Conservation (phyloP, 2,113 vertebrate genomes). For the Melanerpes aurifrons region DNA sequence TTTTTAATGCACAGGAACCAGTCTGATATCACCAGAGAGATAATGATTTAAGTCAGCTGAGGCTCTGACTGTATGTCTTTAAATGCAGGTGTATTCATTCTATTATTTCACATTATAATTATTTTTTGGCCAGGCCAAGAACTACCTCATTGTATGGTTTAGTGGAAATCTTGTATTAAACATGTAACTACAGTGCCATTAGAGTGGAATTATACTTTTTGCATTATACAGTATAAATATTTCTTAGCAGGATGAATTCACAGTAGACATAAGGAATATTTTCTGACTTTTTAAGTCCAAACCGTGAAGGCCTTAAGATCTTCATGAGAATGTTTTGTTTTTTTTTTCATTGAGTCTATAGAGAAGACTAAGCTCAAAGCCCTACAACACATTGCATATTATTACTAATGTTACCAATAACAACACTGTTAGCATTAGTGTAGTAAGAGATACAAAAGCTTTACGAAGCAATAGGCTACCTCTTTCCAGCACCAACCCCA, state of each 20-base stretch:
- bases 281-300: not conserved
- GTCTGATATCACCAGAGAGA: conserved; percentile 24
- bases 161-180: not conserved
- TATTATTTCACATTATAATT: conserved; percentile 1
- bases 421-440: not conserved
- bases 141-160: not conserved
- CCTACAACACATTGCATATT: not conserved
- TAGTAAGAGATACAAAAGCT: not conserved
- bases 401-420: not conserved
- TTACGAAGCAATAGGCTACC: not conserved
- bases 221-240: not conserved
- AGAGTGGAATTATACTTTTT: not conserved
- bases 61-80: conserved; percentile 1
- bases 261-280: not conserved
- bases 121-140: not conserved
- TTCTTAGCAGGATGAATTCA: not conserved
- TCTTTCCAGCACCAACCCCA: not conserved
- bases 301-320: not conserved
- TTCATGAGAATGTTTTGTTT: not conserved
- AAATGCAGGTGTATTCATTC: conserved; percentile 8
- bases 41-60: conserved; percentile 2
- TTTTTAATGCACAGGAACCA: conserved; percentile 50
- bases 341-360: not conserved
- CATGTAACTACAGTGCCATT: not conserved
- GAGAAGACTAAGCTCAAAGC: not conserved